Conservation (phyloP, 1,140 invertebrate genomes). For the Polypedilum pembai region DNA sequence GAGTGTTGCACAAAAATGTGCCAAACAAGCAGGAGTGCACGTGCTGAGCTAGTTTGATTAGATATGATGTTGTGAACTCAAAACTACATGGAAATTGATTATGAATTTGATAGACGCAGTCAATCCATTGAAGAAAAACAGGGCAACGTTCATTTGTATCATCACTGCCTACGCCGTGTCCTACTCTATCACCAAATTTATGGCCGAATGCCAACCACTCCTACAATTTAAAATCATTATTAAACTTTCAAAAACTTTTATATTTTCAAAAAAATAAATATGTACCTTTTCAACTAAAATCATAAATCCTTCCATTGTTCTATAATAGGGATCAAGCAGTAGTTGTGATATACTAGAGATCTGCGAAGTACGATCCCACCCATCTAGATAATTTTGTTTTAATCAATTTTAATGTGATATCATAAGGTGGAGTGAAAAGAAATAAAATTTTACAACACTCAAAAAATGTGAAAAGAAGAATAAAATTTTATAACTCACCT, state of each 20-base stretch:
- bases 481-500: neutral
- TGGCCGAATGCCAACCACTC: conserved; percentile 97
- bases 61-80: conserved; percentile 87
- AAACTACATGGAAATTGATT: conserved; percentile 87
- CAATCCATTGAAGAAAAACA: conserved; percentile 96
- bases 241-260: too few relatives aligned
- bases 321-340: conserved; percentile 87
- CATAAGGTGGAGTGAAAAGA: neutral
- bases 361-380: conserved; percentile 95
- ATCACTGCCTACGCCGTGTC: conserved; percentile 70
- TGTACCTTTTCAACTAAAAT: conserved; percentile 68
- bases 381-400: conserved; percentile 50
- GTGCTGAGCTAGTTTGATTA: conserved; percentile 92
- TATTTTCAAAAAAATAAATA: too few relatives aligned
- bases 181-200: conserved; percentile 93
- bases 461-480: neutral
- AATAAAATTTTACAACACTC: neutral
- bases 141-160: conserved; percentile 88
- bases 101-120: conserved; percentile 89
- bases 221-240: neutral
- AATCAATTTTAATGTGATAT: neutral
- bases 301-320: conserved; percentile 88
- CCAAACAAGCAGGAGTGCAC: conserved; percentile 94
- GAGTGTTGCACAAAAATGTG: conserved; percentile 90
- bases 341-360: conserved; percentile 85